Conservation (phyloP, 1,140 invertebrate species). For the Calephelis nemesis region DNA sequence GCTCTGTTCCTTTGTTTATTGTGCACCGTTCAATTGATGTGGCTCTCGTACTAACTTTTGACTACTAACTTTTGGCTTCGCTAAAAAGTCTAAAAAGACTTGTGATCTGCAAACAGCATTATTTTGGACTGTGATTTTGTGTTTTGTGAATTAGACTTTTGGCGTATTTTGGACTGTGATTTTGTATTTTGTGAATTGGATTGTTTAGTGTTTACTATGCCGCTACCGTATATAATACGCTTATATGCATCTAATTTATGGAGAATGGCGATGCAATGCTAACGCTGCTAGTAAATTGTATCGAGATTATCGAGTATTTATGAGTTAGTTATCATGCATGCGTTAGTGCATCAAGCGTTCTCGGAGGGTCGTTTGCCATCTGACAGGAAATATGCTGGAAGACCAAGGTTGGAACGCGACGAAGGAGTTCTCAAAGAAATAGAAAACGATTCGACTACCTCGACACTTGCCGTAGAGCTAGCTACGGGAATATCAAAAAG, state of each 20-base stretch:
- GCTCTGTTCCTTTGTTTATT: too few relatives aligned
- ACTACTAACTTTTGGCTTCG: too few relatives aligned
- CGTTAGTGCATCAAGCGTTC: constrained; percentile 24
- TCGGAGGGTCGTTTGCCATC: constrained; percentile 24
- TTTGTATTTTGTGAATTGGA: background rate
- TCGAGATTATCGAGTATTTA: constrained; percentile 32
- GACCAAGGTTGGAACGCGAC: constrained; percentile 20
- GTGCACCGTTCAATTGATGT: too few relatives aligned
- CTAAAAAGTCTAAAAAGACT: too few relatives aligned
- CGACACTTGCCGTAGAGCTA: constrained; percentile 30
- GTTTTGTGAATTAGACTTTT: background rate
- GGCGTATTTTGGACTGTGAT: background rate
- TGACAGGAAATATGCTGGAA: constrained; percentile 19
- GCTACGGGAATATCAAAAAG: background rate
- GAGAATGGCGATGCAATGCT: constrained; percentile 24
- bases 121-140: background rate
- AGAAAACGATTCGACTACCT: constrained; percentile 26
- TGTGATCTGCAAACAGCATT: too few relatives aligned
- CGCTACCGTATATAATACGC: background rate
- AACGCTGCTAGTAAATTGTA: constrained; percentile 27
- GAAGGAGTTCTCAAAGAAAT: constrained; percentile 27
- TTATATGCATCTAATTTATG: constrained; percentile 29
- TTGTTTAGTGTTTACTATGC: background rate
- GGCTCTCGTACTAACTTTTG: too few relatives aligned
- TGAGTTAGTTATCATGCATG: too few relatives aligned